Evolutionary conservation across 2,113 vertebrate genomes (phyloP).

Genomic region (Takifugu flavidus): DNA sequence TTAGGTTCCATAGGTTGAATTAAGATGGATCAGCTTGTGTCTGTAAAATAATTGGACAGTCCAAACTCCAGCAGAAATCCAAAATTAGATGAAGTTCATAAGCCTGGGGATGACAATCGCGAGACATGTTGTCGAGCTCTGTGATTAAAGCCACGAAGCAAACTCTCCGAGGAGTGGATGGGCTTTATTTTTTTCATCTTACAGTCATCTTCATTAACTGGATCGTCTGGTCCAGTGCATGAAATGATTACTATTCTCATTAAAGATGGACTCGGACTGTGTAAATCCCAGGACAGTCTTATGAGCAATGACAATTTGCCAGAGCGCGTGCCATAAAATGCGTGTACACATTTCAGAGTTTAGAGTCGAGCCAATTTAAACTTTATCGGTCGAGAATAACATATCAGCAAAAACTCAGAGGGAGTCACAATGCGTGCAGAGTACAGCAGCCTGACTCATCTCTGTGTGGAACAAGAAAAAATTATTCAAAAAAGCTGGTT

Average conservation of each 20-base stretch:
- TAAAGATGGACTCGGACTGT: conserved; percentile 45
- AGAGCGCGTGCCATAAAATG: conserved; percentile 29
- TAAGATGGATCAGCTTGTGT: conserved; percentile 8
- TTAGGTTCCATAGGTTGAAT: conserved; percentile 21
- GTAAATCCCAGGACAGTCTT: conserved; percentile 43
- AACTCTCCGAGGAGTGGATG: conserved; percentile 37
- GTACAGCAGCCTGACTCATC: not conserved
- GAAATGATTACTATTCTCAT: conserved; percentile 64
- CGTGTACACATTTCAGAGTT: conserved; percentile 23
- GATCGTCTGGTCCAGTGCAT: conserved; percentile 60
- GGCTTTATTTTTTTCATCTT: conserved; percentile 38
- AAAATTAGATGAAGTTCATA: conserved; percentile 43
- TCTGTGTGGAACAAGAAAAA: too few relatives aligned
- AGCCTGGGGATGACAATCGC: conserved; percentile 30
- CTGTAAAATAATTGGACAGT: conserved; percentile 31
- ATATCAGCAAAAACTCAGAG: not conserved
- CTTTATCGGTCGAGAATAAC: conserved; percentile 24
- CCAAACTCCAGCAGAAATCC: conserved; percentile 26
- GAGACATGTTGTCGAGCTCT: conserved; percentile 24
- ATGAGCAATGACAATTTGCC: conserved; percentile 45
- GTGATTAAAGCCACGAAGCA: conserved; percentile 42
- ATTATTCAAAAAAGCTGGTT: too few relatives aligned
- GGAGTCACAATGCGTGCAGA: not conserved
- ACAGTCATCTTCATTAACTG: conserved; percentile 38
- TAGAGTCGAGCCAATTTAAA: conserved; percentile 25